Evolutionary conservation across 2,113 vertebrate genomes (phyloP), one percentile per base, ranked within the genome.

Genomic region (Leiothrix lutea): DNA sequence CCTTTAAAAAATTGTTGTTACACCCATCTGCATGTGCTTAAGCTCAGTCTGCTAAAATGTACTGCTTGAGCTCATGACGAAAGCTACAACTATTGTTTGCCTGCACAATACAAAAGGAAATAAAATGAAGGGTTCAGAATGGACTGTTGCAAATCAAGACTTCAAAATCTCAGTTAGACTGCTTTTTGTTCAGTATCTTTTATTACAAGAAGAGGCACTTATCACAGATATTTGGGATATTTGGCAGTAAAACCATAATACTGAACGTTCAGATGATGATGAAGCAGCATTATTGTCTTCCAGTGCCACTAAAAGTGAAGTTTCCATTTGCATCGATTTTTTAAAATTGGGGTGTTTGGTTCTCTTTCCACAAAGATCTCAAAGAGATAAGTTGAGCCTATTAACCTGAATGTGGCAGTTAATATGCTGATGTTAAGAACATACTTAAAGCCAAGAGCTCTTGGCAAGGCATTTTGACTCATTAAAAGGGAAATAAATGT

Each of bases 401-500:
- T 88, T 92, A 92, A 65, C 53, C 48, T 57, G 60, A 93, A 88
- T 90, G 86, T 94, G 82, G 89, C 88, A 71, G 61, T 86, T 96
- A 92, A 95, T 80, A 94, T 69, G 82, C 80, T 91, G 84, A 73
- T 75, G 77, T 78, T 96, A 89, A 92, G 86, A 88, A 87, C 67
- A 62, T 70, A 66, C 78, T 71, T 94, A 74, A 92, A 94, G 69
- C 81, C 75, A 92, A 93, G 93, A 88, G 92, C 86, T 90, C 90
- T 82, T 74, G 45, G 80, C 56, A 56, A 48, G 64, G 44, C 82
- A 28, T 88, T 94, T 92, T 92, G 65, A 90, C 69, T 92, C 90
- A 80, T 86, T 90, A 95, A 95, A 86, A 36, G 29, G 36, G 80
- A 94, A 95, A 96, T 90, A 95, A 92, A 96, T 84, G 90, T 94